Percentiles rank a stretch among this genome's conserved stretches.
These are phyloP conservation scores for Biston stratarius DNA, from an alignment of 2,888 invertebrate genomes.

Conservation along the genomic window DNA sequence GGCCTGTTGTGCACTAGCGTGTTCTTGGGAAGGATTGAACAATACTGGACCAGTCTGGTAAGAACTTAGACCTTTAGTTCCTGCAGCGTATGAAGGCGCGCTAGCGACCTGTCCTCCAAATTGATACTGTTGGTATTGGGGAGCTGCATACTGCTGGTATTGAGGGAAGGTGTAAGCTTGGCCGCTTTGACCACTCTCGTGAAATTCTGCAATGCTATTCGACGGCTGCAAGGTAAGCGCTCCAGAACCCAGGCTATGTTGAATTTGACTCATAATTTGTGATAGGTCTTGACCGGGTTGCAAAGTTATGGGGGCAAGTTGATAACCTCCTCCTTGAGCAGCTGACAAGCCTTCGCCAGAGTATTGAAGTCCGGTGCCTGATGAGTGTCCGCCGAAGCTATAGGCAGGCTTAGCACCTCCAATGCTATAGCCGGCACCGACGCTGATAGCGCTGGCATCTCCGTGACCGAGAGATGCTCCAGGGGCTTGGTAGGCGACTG, in stretches of 20 bases:
- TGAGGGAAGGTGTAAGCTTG: slow-evolving; percentile 68
- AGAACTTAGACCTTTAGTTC: slow-evolving; percentile 78
- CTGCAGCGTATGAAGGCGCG: slow-evolving; percentile 72
- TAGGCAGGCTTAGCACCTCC: slow-evolving; percentile 75
- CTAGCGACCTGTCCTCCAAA: slow-evolving; percentile 47
- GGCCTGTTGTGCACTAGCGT: slow-evolving; percentile 51
- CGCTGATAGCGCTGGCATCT: slow-evolving; percentile 75
- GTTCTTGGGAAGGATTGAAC: slow-evolving; percentile 69
- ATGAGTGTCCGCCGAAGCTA: slow-evolving; percentile 64
- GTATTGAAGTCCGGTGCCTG: slow-evolving; percentile 61
- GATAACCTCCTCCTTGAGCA: slow-evolving; percentile 66
- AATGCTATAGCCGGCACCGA: slow-evolving; percentile 81
- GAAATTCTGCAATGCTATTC: slow-evolving; percentile 65
- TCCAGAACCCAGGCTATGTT: slow-evolving; percentile 72
- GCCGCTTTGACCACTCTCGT: slow-evolving; percentile 61
- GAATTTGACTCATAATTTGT: slow-evolving; percentile 77
- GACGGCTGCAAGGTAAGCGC: slow-evolving; percentile 69
- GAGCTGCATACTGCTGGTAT: slow-evolving; percentile 62
- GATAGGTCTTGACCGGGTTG: slow-evolving; percentile 72
- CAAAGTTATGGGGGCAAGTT: slow-evolving; percentile 74
- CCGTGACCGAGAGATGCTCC: slow-evolving; percentile 61
- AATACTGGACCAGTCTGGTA: slow-evolving; percentile 79
- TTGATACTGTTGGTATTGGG: slow-evolving; percentile 29
- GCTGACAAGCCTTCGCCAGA: slow-evolving; percentile 64
- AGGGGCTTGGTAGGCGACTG: slow-evolving; percentile 54